Conservation (phyloP, 2,888 invertebrate genomes). For the Melanotus villosus region DNA sequence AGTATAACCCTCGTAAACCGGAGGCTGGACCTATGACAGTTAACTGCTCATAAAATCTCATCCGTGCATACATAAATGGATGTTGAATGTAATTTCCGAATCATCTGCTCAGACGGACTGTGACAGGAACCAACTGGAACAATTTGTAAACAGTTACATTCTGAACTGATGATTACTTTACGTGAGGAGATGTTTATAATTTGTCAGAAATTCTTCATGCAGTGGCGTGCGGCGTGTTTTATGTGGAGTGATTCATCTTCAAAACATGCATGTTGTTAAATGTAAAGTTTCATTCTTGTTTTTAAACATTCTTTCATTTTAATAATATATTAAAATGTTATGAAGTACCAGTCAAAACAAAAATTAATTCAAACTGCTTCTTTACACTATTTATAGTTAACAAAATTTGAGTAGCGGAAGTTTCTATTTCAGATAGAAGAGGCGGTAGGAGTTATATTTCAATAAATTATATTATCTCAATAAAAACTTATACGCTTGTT, state of each 20-base stretch:
- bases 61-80: slow-evolving; percentile 42
- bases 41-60: slow-evolving; percentile 57
- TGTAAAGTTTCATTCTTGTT: not conserved
- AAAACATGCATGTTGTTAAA: slow-evolving; percentile 10
- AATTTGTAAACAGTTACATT: slow-evolving; percentile 51
- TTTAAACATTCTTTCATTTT: too few relatives aligned
- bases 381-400: too few relatives aligned
- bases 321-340: too few relatives aligned
- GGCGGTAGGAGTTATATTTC: not conserved
- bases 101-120: slow-evolving; percentile 46
- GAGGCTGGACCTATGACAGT: slow-evolving; percentile 56
- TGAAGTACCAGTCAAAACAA: too few relatives aligned
- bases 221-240: slow-evolving; percentile 48
- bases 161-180: slow-evolving; percentile 53
- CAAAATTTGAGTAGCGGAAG: too few relatives aligned
- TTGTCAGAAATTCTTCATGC: slow-evolving; percentile 47
- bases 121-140: slow-evolving; percentile 51
- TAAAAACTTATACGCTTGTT: slow-evolving; percentile 7
- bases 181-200: slow-evolving; percentile 52
- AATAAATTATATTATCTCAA: not conserved
- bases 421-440: not conserved
- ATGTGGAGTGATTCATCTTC: slow-evolving; percentile 18
- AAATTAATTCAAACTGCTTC: too few relatives aligned
- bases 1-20: slow-evolving; percentile 29
- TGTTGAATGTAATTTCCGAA: slow-evolving; percentile 52